phyloP scores from a whole-genome alignment of 2,797 vertebrate species.

The Pagetopsis macropterus region DNA sequence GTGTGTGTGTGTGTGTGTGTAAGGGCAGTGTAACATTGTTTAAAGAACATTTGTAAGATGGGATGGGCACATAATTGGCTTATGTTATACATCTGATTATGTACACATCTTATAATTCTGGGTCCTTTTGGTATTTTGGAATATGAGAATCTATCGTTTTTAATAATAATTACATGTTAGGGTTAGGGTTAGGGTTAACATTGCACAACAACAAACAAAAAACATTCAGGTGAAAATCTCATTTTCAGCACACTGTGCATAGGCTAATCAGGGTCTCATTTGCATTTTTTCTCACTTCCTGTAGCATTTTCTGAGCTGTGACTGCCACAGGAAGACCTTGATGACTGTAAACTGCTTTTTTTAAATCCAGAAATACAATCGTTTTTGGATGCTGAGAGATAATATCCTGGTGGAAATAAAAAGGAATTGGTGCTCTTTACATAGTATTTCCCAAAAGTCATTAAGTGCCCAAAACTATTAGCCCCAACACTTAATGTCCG shows the following conservation, averaged over 20 bases:
- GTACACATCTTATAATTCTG: not conserved
- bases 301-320: conserved; percentile 19
- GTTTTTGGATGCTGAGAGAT: not conserved
- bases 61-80: too few relatives aligned
- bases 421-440: not conserved
- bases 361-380: not conserved
- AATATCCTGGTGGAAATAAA: not conserved
- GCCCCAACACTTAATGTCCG: not conserved
- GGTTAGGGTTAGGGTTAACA: not conserved
- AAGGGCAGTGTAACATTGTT: conserved; percentile 9
- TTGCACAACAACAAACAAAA: not conserved
- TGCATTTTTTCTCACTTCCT: conserved; percentile 4
- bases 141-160: not conserved
- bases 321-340: conserved; percentile 17
- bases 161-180: not conserved
- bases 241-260: conserved; percentile 17
- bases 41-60: not conserved
- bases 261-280: conserved; percentile 32
- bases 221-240: not conserved
- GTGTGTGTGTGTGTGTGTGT: too few relatives aligned
- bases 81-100: not conserved
- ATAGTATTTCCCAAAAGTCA: not conserved
- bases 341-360: conserved; percentile 30
- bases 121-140: not conserved
- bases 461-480: not conserved